These are phyloP conservation scores for Pseudopodoces humilis DNA, from an alignment of 2,113 vertebrate genomes.

Conservation along the genomic window DNA sequence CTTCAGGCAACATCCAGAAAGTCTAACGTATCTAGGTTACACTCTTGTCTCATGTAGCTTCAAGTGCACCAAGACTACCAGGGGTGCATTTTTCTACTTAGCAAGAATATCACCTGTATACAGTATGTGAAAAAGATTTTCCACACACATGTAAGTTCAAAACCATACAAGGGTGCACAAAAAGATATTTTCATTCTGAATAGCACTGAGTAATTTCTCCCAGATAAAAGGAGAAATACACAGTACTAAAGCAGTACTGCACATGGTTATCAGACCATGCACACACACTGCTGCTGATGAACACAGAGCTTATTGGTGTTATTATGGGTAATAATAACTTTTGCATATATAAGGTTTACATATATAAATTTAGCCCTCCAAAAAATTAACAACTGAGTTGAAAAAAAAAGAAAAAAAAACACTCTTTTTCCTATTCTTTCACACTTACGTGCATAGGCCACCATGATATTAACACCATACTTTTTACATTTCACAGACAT, in stretches of 20 bases:
- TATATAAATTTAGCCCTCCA: not conserved
- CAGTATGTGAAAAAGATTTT: not conserved
- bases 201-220: not conserved
- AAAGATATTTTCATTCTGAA: not conserved
- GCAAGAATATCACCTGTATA: not conserved
- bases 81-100: not conserved
- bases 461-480: not conserved
- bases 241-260: not conserved
- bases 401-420: not conserved
- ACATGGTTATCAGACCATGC: not conserved
- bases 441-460: not conserved
- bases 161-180: not conserved
- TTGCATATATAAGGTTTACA: not conserved
- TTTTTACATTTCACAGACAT: not conserved
- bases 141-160: not conserved
- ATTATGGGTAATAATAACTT: not conserved
- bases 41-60: fast-evolving
- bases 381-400: not conserved
- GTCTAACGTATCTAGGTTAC: not conserved
- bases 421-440: not conserved
- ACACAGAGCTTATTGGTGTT: not conserved
- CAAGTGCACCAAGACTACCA: not conserved
- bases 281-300: not conserved
- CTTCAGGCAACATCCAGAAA: not conserved
- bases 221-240: not conserved